Base-by-base conservation (phyloP, 2,797 vertebrate species). In the Crocidura indochinensis region DNA sequence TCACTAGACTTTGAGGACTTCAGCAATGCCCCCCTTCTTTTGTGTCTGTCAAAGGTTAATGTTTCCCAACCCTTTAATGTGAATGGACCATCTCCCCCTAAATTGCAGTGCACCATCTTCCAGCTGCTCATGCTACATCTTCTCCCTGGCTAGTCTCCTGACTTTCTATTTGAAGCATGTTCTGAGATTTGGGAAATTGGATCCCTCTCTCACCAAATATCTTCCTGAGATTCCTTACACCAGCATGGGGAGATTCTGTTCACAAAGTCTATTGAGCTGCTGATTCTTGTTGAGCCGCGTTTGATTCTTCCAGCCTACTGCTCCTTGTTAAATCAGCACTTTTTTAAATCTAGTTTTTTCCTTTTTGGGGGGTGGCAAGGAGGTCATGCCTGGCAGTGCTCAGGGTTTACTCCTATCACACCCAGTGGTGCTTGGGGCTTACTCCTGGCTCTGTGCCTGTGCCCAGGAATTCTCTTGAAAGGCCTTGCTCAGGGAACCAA, bases 61-160 rank as follows among this genome's bases (percentile, higher is more conserved):
- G 38, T 75, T 82, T 88, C 89, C 49, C 89, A 24, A 89, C 47
- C 8, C 84, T 83, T 71, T 47, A 14, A 24, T 91, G 84, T 91
- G 46, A 74, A 26, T 87, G 44, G 46, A 9, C 81, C 38, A 46
- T 75, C 1, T 91, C 26, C 44, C 14, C 31, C 53, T 84, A 79
- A 86, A 31, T 93, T 80, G 60, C 10, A 67, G 12, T 60, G 2
- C 8, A 38, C 31, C 56, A 20, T 65, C 24, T 47, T 74, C 27
- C 20, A 56, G 14, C 64, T 86, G 67, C 14, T 44, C 1, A 73
- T 46, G 53, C 27, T 71, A 2, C 4, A 38, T 27, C 11, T 9
- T 73, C 10, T 77, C 14, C 4, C 81, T n/a, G 65, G 17, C 72
- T 73, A 38, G 26, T 91, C 75, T 67, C 38, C 38, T 83, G 69